Conservation (phyloP, 2,797 vertebrate species). For the Acanthurus tractus region DNA sequence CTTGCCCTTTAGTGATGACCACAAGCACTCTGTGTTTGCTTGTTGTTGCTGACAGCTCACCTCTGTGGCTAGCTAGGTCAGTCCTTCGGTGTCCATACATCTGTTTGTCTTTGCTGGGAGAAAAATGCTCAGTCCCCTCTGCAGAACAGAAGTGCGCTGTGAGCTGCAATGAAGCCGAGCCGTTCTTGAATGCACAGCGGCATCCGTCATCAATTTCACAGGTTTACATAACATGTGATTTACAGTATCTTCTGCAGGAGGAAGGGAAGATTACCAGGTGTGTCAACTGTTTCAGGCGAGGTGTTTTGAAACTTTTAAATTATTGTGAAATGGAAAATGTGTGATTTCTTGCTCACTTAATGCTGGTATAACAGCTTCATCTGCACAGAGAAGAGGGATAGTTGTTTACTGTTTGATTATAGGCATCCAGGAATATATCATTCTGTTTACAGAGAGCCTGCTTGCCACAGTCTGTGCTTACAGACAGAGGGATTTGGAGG, state of each 20-base stretch:
- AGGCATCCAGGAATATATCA: constrained; percentile 49
- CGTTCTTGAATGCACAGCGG: constrained; percentile 34
- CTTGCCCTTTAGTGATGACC: constrained; percentile 70
- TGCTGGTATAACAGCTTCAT: constrained; percentile 36
- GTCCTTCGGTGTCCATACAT: constrained; percentile 63
- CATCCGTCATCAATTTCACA: constrained; percentile 46
- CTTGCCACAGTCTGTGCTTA: constrained; percentile 41
- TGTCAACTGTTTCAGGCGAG: constrained; percentile 34
- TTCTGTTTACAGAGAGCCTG: constrained; percentile 46
- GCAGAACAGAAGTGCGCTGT: constrained; percentile 47
- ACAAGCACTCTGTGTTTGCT: constrained; percentile 56
- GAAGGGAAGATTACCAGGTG: constrained; percentile 19
- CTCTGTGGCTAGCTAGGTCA: constrained; percentile 67
- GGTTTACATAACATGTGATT: constrained; percentile 59
- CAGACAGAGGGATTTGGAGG: constrained; percentile 57
- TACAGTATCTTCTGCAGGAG: constrained; percentile 26
- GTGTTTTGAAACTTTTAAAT: constrained; percentile 36
- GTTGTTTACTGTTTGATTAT: constrained; percentile 57
- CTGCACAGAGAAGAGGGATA: constrained; percentile 42
- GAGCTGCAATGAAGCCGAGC: constrained; percentile 30
- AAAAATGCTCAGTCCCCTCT: constrained; percentile 33
- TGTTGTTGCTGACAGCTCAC: constrained; percentile 75
- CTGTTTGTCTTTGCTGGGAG: constrained; percentile 65
- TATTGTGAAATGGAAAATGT: constrained; percentile 49
- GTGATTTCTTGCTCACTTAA: constrained; percentile 38